phyloP scores from a whole-genome alignment of 2,888 invertebrate genomes.

The Seira musarum region DNA sequence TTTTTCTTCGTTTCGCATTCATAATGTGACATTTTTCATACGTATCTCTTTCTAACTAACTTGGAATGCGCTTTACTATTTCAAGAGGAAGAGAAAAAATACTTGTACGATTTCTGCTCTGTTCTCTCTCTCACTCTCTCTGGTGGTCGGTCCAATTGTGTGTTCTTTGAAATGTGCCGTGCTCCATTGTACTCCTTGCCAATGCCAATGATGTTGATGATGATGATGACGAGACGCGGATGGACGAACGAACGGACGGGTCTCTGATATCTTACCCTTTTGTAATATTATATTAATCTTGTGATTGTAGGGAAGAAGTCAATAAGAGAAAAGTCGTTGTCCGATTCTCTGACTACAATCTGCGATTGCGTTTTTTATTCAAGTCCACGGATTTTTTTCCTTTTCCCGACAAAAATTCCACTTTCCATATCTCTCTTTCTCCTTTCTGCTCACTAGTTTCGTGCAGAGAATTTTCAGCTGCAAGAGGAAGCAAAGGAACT shows the following conservation, averaged over 20 bases:
- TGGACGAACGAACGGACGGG: no score
- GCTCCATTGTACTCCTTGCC: constrained; percentile 29
- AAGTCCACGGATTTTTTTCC: no score
- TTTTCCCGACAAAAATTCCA: constrained; percentile 17
- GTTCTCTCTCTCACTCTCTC: no score
- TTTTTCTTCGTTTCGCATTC: constrained; percentile 34
- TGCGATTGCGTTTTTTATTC: no score
- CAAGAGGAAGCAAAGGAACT: constrained; percentile 22
- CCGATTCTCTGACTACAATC: no score
- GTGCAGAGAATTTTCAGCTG: constrained; percentile 39
- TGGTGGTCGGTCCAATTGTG: no score
- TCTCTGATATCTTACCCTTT: constrained; percentile 26
- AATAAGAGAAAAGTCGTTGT: constrained; percentile 27
- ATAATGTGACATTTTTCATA: constrained; percentile 52
- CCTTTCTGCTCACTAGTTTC: constrained; percentile 35
- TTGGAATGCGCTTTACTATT: no score
- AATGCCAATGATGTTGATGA: no score
- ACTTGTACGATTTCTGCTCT: no score
- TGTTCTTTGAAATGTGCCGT: constrained; percentile 19
- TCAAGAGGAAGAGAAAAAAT: no score
- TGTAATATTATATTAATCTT: constrained; percentile 44
- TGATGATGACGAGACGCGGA: no score
- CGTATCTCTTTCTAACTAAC: constrained; percentile 33
- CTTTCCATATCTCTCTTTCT: constrained; percentile 37
- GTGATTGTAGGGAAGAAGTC: constrained; percentile 35